Evolutionary conservation across 1,140 invertebrate species (phyloP).

Genomic region (Forficula auricularia): DNA sequence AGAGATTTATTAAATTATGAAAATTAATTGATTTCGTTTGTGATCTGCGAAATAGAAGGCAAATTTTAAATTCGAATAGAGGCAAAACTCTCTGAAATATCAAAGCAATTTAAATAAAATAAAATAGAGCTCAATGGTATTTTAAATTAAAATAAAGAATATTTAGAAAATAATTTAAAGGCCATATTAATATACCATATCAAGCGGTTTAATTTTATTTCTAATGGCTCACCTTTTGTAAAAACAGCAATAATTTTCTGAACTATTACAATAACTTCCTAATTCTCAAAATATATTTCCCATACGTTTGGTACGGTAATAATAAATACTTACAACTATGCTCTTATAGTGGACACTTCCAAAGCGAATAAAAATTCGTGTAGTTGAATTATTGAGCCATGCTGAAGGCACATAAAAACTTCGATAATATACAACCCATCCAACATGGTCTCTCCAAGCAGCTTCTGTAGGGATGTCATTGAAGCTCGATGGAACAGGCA

Average conservation of each 20-base stretch:
- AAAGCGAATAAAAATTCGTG: constrained; percentile 27
- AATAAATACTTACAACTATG: constrained; percentile 25
- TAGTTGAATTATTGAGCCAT: constrained; percentile 20
- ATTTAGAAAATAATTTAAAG: no score
- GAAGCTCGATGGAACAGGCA: constrained; percentile 45
- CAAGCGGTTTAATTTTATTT: no score
- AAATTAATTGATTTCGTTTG: background rate
- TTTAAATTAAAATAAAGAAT: no score
- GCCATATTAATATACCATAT: no score
- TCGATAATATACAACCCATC: constrained; percentile 37
- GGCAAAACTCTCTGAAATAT: no score
- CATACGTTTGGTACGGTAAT: no score
- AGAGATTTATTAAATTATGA: background rate
- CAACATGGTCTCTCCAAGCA: constrained; percentile 36
- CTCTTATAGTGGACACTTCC: constrained; percentile 33
- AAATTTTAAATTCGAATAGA: no score
- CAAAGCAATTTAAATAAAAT: no score
- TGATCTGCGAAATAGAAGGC: background rate
- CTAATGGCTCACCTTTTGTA: no score
- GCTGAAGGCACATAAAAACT: constrained; percentile 24
- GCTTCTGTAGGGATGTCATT: constrained; percentile 41
- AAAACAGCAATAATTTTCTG: no score
- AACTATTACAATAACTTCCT: background rate
- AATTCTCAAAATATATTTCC: background rate
- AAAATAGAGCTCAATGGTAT: no score